Conservation (phyloP, 2,113 vertebrate genomes). For the Cepphus grylle region DNA sequence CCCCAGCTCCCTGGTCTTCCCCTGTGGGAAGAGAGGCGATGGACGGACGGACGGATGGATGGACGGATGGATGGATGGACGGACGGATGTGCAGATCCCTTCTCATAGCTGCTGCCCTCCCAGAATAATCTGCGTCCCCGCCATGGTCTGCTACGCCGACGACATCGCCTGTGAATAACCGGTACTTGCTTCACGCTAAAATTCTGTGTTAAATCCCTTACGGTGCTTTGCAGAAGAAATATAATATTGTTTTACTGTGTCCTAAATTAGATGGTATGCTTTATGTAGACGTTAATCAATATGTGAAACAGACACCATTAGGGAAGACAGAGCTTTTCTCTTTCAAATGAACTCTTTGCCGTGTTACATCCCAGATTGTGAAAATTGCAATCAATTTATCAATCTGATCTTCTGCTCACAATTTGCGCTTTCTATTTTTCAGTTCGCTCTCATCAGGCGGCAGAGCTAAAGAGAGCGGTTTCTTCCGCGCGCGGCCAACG, state of each 20-base stretch:
- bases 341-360: not conserved
- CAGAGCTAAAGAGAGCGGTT: not conserved
- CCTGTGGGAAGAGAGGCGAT: fast-evolving
- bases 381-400: slow-evolving; percentile 11
- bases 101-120: not conserved
- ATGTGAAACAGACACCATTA: not conserved
- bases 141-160: not conserved
- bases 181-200: not conserved
- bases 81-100: not conserved
- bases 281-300: slow-evolving; percentile 3
- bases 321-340: not conserved
- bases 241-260: not conserved
- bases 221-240: not conserved
- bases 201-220: not conserved
- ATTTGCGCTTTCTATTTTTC: not conserved
- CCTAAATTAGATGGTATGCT: not conserved
- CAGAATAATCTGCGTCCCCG: not conserved
- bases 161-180: not conserved
- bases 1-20: no score
- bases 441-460: not conserved
- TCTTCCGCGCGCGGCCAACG: fast-evolving
- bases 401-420: not conserved
- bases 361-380: not conserved
- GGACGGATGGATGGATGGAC: not conserved
- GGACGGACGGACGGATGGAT: not conserved